Conservation (phyloP, 2,113 vertebrate genomes). For the Pogona vitticeps region DNA sequence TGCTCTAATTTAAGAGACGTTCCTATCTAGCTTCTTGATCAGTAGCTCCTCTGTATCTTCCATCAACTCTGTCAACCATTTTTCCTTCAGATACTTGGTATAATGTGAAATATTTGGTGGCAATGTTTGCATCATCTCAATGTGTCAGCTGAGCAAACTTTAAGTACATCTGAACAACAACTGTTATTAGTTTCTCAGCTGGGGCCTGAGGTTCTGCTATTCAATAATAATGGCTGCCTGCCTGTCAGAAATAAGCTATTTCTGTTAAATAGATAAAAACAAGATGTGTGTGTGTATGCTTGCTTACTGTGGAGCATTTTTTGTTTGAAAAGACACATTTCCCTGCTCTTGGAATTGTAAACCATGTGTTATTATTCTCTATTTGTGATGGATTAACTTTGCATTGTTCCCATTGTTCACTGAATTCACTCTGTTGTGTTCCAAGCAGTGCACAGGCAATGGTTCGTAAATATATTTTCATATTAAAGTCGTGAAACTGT, state of each 20-base stretch:
- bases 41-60: neutral
- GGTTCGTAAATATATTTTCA: neutral
- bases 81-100: neutral
- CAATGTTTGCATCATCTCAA: neutral
- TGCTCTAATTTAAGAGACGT: neutral
- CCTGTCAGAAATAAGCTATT: neutral
- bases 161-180: neutral
- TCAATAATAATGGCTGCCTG: neutral
- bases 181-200: neutral
- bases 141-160: neutral
- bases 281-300: neutral
- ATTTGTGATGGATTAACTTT: neutral
- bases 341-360: neutral
- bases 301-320: neutral
- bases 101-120: neutral
- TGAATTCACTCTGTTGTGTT: neutral
- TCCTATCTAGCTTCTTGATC: neutral
- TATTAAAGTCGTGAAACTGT: neutral
- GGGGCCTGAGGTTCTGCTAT: neutral
- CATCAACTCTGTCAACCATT: neutral
- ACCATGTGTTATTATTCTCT: neutral
- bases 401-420: neutral
- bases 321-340: neutral
- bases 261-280: conserved; percentile 1
- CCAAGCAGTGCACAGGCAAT: neutral